Evolutionary conservation across 1,140 invertebrate genomes (phyloP).

Genomic region (Orchestia grillus): DNA sequence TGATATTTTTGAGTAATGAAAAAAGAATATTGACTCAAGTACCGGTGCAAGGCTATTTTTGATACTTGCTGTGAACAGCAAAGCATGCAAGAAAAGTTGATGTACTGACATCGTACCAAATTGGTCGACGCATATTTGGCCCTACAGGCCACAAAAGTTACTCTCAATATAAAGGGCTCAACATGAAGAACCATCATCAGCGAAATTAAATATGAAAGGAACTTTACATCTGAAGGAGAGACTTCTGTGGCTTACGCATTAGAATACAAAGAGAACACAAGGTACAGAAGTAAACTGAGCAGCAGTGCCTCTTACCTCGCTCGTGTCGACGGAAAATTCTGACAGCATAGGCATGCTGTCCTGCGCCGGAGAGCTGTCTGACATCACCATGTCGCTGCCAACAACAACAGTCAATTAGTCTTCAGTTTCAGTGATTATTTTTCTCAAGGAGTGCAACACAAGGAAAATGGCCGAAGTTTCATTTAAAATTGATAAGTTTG

Average conservation of each 20-base stretch:
- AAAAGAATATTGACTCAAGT: not conserved
- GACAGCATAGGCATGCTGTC: constrained; percentile 65
- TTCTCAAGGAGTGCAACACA: no score
- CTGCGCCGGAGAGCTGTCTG: constrained; percentile 63
- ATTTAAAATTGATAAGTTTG: no score
- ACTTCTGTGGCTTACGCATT: not conserved
- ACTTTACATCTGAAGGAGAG: not conserved
- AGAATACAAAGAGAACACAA: not conserved
- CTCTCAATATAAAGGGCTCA: no score
- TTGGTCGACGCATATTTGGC: no score
- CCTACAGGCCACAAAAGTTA: no score
- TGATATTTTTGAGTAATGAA: not conserved
- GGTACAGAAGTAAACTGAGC: not conserved
- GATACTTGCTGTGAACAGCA: not conserved
- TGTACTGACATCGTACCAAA: no score
- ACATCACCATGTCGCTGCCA: constrained; percentile 63
- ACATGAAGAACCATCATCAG: no score
- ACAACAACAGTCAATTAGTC: not conserved
- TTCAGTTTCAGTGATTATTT: not conserved
- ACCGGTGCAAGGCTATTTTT: no score
- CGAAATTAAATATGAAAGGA: not conserved
- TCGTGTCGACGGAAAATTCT: constrained; percentile 59
- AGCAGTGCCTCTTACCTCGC: constrained; percentile 58
- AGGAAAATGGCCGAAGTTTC: no score
- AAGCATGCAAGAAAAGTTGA: not conserved